Evolutionary conservation across 2,888 invertebrate genomes (phyloP), one percentile per base, ranked within the genome.

Genomic region (Penaeus monodon): DNA sequence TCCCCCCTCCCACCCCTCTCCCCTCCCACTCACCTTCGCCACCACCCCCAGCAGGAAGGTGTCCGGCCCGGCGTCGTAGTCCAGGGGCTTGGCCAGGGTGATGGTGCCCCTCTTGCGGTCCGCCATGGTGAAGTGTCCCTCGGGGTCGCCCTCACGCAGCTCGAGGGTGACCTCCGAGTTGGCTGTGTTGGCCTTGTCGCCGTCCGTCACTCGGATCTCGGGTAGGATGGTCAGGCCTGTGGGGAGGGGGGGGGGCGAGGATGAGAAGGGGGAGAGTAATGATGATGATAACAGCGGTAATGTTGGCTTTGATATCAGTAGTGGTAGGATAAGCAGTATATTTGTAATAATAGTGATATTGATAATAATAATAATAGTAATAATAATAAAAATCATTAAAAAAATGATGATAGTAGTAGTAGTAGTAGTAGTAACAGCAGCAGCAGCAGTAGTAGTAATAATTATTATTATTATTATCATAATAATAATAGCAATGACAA

Each of bases 31-130:
- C 93, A 96, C 96, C 92, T 96, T 95, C 73, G 97, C 97, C 90
- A 96, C 94, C 57, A 97, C 93, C 7, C 95, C 94, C 82, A 97
- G 93, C 82, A 94, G 92, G 91, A 96, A 97, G 91, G 95, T 95
- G 66, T 95, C 94, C 91, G 96, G 96, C 1, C 97, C 97, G 38
- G 94, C 93, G 92, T 97, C 97, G 91, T 95, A 97, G 92, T 97
- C 97, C 90, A 97, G 92, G 0, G 95, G 93, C 90, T 95, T 95
- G 0, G 96, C 95, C 89, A 97, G 93, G 85, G 95, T 93, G 81
- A 97, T 94, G 8, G 96, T 95, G 90, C 97, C 95, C 90, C 95
- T 95, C 0, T 96, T 96, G 33, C 94, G 93, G 93, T 97, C 97
- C 83, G 96, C 92, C 91, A 95, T 95, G 10, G 95, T 94, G 93